phyloP scores from a whole-genome alignment of 2,888 invertebrate species.

The Cyclophora punctaria region DNA sequence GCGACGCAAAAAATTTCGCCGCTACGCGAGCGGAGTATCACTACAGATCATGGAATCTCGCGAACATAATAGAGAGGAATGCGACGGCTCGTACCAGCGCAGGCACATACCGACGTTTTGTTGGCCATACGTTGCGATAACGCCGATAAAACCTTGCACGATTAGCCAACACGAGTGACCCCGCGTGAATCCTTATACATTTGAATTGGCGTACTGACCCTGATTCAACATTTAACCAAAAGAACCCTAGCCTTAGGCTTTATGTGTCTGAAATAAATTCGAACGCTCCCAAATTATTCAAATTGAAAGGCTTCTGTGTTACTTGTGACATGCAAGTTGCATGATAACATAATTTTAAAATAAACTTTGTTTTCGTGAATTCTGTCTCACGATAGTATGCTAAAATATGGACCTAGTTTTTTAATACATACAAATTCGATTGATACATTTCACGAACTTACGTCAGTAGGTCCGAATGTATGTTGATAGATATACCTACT shows the following conservation, averaged over 20 bases:
- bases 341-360: too few relatives aligned
- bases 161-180: conserved; percentile 65
- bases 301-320: too few relatives aligned
- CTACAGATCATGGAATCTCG: conserved; percentile 49
- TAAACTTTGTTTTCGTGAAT: too few relatives aligned
- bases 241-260: conserved; percentile 10
- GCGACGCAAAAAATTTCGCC: conserved; percentile 66
- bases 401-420: too few relatives aligned
- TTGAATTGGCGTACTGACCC: conserved; percentile 21
- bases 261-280: neutral
- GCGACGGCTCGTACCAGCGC: conserved; percentile 30
- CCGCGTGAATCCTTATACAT: conserved; percentile 36
- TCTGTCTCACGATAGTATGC: too few relatives aligned
- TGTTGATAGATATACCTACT: too few relatives aligned
- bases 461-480: too few relatives aligned
- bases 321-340: too few relatives aligned
- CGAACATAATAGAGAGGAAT: conserved; percentile 64
- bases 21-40: conserved; percentile 43
- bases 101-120: conserved; percentile 23
- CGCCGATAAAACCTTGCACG: conserved; percentile 60
- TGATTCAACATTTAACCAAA: conserved; percentile 1
- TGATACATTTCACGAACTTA: too few relatives aligned
- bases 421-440: too few relatives aligned
- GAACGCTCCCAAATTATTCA: neutral
- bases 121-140: conserved; percentile 48